Evolutionary conservation across 2,113 vertebrate genomes (phyloP).

Genomic region (Mobula birostris): DNA sequence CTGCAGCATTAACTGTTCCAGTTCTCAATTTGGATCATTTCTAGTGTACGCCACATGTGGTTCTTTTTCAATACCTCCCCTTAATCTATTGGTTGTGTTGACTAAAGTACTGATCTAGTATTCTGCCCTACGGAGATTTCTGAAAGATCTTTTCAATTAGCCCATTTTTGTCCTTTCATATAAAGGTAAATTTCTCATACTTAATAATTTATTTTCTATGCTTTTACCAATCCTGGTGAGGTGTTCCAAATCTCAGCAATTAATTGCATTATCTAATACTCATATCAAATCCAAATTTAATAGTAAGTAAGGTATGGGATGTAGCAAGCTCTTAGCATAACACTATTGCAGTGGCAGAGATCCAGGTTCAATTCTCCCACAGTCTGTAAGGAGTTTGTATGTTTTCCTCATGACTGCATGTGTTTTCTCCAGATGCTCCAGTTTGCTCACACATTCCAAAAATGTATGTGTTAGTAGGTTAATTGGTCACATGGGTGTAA

Average conservation of each 20-base stretch:
- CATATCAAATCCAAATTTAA: neutral
- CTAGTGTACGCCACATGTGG: neutral
- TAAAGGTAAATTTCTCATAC: neutral
- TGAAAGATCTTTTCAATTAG: neutral
- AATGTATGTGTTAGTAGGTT: no score
- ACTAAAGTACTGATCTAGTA: neutral
- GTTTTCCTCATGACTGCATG: no score
- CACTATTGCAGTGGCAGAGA: no score
- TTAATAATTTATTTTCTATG: neutral
- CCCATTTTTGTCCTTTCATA: neutral
- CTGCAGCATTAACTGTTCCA: neutral
- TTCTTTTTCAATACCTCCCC: no score
- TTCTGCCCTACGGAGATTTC: neutral
- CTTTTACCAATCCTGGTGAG: neutral
- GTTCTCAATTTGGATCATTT: neutral
- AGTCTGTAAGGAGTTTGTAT: no score
- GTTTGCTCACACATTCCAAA: no score
- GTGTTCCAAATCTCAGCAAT: neutral
- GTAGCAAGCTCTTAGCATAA: no score
- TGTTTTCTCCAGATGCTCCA: no score
- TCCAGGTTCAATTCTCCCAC: no score
- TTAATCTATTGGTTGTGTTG: neutral
- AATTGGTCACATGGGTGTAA: no score
- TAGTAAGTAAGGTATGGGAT: neutral
- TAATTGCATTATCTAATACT: neutral